phyloP scores from a whole-genome alignment of 2,113 vertebrate species.

The Pygoscelis antarcticus region DNA sequence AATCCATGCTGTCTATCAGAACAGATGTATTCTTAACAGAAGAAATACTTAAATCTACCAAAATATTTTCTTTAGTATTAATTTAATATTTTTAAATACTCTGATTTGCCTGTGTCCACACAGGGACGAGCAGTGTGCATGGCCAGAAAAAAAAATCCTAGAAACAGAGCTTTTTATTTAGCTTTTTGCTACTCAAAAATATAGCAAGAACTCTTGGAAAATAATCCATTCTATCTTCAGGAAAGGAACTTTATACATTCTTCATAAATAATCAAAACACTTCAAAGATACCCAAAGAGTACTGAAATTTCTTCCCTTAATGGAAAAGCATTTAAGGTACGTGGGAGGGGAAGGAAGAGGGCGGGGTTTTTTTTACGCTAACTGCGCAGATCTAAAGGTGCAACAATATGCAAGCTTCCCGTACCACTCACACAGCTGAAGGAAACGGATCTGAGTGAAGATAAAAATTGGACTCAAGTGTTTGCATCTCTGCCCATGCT shows the following conservation, averaged over 20 bases:
- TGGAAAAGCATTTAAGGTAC: neutral
- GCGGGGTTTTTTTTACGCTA: neutral
- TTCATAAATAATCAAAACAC: neutral
- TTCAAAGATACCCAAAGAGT: neutral
- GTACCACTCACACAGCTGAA: neutral
- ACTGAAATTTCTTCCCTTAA: neutral
- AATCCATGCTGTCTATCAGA: neutral
- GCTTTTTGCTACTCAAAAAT: neutral
- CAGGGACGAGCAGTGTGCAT: neutral
- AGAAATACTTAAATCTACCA: neutral
- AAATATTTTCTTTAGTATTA: neutral
- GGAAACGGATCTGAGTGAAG: neutral
- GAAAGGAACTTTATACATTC: neutral
- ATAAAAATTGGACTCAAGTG: too few relatives aligned
- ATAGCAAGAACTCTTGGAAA: neutral
- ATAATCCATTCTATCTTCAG: neutral
- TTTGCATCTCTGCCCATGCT: fast-evolving
- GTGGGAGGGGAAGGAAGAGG: too few relatives aligned
- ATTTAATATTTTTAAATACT: neutral
- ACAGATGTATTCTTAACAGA: neutral
- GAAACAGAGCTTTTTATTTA: neutral
- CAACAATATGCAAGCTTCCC: fast-evolving
- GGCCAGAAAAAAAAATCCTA: neutral
- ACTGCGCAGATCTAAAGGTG: neutral
- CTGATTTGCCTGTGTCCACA: neutral